Percentiles rank a stretch among this genome's conserved stretches.
Evolutionary conservation across 2,888 invertebrate species (phyloP).

Genomic region (Philaethria dido): DNA sequence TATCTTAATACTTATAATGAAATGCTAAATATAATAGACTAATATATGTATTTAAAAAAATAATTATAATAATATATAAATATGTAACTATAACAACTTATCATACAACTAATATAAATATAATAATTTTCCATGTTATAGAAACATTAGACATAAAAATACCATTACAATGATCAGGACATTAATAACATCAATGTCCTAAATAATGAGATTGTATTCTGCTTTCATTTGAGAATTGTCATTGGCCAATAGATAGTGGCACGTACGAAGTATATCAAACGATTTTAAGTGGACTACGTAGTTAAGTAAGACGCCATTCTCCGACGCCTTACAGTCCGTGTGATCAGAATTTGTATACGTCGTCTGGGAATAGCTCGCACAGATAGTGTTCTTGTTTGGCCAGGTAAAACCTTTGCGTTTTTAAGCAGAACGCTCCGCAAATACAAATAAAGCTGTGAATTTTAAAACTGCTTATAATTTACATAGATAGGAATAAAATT

Average conservation of each 20-base stretch:
- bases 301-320: conserved; percentile 52
- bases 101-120: too few relatives aligned
- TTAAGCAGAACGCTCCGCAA: conserved; percentile 72
- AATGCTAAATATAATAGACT: too few relatives aligned
- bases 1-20: too few relatives aligned
- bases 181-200: conserved; percentile 1
- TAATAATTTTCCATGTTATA: too few relatives aligned
- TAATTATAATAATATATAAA: too few relatives aligned
- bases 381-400: conserved; percentile 73
- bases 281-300: conserved; percentile 45
- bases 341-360: conserved; percentile 79
- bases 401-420: conserved; percentile 78
- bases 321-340: conserved; percentile 58
- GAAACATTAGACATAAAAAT: too few relatives aligned
- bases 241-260: conserved; percentile 26
- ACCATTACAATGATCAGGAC: too few relatives aligned
- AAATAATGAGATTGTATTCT: conserved; percentile 14
- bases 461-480: conserved; percentile 63
- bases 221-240: conserved; percentile 24
- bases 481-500: conserved; percentile 64
- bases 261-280: conserved; percentile 40
- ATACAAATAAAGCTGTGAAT: conserved; percentile 74
- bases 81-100: too few relatives aligned
- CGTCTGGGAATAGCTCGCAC: conserved; percentile 74
- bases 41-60: too few relatives aligned